Evolutionary conservation across 2,888 invertebrate genomes (phyloP), one percentile per base, ranked within the genome.

Genomic region (Crocallis elinguaria): DNA sequence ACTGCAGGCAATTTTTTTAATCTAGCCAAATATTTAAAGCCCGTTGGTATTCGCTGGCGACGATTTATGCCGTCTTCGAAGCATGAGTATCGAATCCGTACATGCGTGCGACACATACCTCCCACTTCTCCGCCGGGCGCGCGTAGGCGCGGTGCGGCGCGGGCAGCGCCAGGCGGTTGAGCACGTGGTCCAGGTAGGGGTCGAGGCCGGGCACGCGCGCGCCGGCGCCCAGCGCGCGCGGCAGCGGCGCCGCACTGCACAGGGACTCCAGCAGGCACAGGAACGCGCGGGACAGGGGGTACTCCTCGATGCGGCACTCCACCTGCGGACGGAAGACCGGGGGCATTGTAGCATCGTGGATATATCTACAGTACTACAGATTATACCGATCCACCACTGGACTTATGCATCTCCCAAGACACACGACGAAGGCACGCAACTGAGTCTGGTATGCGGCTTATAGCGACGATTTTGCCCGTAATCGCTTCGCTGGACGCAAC

Each of bases 261-360:
- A 99, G 89, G 0, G 94, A 92, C 62, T 95, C 93, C 12, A 99
- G 77, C 6, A 98, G 92, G 43, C 93, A 85, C 5, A 99, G 88
- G 79, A 98, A 94, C 0, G 97, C 96, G 59, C 95, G 93, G 0
- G 98, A 97, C 56, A 99, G 85, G 0, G 97, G 97, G 89, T 97
- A 99, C 62, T 96, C 96, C 79, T 98, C 98, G 77, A 95, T 94
- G 36, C 98, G 93, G 3, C 97, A 95, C 82, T 99, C 99, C 49
- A 98, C 84, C 90, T 89, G 67, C 0, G n/a, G 13, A 17, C n/a
- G 4, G 11, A 7, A 25, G 4, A n/a, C 13, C 3, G 5, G 3
- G 12, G 3, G 4, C 29, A 2, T 12, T 12, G 11, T 12, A 16
- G 5, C 23, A 23, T 8, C 8, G 8, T 4, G 19, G 32, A 9